Base-by-base conservation (phyloP, 2,888 invertebrate genomes). In the Doris montereyensis region DNA sequence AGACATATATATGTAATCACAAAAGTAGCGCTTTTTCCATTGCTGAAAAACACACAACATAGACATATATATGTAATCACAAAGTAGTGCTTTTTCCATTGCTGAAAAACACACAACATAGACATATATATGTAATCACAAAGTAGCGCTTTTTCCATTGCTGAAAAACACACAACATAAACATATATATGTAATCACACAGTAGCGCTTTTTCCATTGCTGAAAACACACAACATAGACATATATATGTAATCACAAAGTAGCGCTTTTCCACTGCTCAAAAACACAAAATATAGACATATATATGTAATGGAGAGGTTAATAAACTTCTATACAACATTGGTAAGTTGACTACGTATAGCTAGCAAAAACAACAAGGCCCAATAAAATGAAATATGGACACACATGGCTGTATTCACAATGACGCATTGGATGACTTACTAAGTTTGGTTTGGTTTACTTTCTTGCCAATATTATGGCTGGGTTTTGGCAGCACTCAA, bases 141-240 rank as follows among this genome's bases (percentile, higher is more conserved):
- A 98, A 98, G 96, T 97, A 98, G 88, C 98, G 94, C 91, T 95
- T 94, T 91, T 97, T 95, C 98, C 98, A 98, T 93, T 97, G 95
- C 98, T 98, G 92, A 71, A 72, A 75, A 34, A 65, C 17, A 68
- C 17, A 8, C n/a, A 32, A 58, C n/a, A 13, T 24, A 10, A 13
- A 10, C 8, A 10, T 8, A 8, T 10, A 52, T 10, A 52, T 13
- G 2, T 32, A 58, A 58, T 30, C 32, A 35, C 67, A 32, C 34
- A 13, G 52, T 32, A 1, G 32, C 3, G 26, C n/a, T n/a, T 28
- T 71, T 21, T 71, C 8, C 32, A 62, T 32, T 32, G 35, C 8
- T 2, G 35, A 71, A 10, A 21, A 8, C 5, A 28, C 10, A 52
- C 52, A 10, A 52, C 10, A 52, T 52, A n/a, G n/a, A n/a, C n/a